These are phyloP conservation scores for Todus mexicanus DNA, from an alignment of 2,797 vertebrate genomes.

Conservation along the genomic window DNA sequence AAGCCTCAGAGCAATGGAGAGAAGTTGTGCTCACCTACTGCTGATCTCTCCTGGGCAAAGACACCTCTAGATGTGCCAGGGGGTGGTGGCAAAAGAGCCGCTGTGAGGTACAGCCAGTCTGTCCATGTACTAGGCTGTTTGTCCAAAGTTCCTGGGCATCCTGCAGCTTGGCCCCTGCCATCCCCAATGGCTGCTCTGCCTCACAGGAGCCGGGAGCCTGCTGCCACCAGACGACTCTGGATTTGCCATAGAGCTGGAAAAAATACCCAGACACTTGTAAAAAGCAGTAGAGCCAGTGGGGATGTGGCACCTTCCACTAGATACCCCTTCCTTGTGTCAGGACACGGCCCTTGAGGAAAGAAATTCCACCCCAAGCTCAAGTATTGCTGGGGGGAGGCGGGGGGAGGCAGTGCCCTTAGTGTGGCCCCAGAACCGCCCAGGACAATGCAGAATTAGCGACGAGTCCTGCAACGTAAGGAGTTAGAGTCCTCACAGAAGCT, in stretches of 20 bases:
- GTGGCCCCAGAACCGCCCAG: background rate
- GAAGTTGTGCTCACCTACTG: background rate
- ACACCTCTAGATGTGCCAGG: background rate
- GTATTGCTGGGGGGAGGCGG: background rate
- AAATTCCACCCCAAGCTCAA: background rate
- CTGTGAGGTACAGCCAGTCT: background rate
- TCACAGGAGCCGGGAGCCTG: background rate
- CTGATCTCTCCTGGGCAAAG: background rate
- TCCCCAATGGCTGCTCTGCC: fast-evolving
- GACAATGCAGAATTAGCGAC: background rate
- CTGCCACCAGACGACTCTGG: background rate
- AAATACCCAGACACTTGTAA: background rate
- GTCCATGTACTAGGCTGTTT: background rate
- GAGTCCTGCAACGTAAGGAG: background rate
- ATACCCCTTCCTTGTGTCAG: background rate
- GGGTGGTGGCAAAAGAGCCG: background rate
- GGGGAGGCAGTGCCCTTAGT: background rate
- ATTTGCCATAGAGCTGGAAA: background rate
- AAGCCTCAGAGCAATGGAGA: background rate
- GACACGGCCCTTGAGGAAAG: background rate
- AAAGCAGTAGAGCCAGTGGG: background rate
- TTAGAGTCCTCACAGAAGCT: no score
- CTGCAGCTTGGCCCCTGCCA: background rate
- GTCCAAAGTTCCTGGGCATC: background rate
- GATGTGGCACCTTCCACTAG: background rate